A percentile compares a stretch with the other conserved stretches of the same genome.
phyloP scores from a whole-genome alignment of 2,797 vertebrate genomes.

The Glossophaga mutica region DNA sequence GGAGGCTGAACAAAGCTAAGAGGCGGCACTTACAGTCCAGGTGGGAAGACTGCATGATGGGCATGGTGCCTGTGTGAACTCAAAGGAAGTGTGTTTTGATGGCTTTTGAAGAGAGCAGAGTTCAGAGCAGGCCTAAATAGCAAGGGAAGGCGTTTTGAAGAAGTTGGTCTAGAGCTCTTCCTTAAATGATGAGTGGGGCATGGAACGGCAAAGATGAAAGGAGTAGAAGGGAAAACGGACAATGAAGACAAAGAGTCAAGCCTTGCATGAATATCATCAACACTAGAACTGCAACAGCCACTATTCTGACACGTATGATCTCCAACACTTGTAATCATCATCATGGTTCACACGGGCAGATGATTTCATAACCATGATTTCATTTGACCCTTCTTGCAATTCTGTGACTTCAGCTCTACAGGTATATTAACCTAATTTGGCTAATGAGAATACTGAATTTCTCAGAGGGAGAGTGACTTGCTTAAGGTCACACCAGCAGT shows the following conservation, averaged over 20 bases:
- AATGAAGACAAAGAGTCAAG: neutral
- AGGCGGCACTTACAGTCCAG: neutral
- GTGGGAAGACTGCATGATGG: neutral
- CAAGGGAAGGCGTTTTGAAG: neutral
- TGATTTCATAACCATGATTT: neutral
- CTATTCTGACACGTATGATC: neutral
- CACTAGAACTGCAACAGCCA: neutral
- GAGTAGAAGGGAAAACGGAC: neutral
- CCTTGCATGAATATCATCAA: neutral
- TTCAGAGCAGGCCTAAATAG: neutral
- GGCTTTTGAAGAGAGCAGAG: neutral
- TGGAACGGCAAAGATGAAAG: neutral
- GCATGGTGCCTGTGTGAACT: neutral
- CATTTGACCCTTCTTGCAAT: neutral
- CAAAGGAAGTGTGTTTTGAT: neutral
- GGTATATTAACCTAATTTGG: neutral
- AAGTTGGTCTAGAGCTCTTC: neutral
- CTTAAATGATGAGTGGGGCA: neutral
- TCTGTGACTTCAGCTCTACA: neutral
- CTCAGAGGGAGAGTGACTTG: conserved; percentile 25
- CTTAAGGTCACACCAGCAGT: neutral
- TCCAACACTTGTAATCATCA: neutral
- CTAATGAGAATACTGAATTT: conserved; percentile 6
- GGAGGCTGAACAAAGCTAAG: neutral
- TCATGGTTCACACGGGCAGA: neutral